Evolutionary conservation across 1,140 invertebrate genomes (phyloP).

Genomic region (Ceratitis capitata): DNA sequence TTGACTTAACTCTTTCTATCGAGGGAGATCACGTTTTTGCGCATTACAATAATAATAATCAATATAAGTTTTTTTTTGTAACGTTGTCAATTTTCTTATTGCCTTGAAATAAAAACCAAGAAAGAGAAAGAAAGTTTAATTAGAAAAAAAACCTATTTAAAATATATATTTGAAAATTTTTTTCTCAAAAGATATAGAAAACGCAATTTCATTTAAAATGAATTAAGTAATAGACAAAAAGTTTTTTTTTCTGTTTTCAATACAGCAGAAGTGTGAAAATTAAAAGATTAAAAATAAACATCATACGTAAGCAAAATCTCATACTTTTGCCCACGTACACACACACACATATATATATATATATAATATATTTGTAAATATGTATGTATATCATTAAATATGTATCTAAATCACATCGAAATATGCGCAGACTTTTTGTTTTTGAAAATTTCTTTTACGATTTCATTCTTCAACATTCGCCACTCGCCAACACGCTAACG

Average conservation of each 20-base stretch:
- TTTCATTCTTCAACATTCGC: background rate
- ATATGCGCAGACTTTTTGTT: background rate
- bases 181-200: no score
- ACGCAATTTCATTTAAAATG: background rate
- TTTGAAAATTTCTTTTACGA: slow-evolving; percentile 13
- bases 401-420: background rate
- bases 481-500: background rate
- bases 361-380: background rate
- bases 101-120: no score
- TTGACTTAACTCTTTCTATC: no score
- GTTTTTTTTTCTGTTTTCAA: background rate
- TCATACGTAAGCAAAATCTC: background rate
- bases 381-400: background rate
- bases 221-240: background rate
- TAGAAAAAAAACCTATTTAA: no score
- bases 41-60: no score
- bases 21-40: no score
- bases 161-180: no score
- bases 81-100: no score
- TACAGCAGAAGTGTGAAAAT: slow-evolving; percentile 17
- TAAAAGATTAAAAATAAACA: slow-evolving; percentile 16
- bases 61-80: no score
- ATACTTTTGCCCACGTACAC: background rate
- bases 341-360: background rate
- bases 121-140: no score